phyloP scores from a whole-genome alignment of 2,888 invertebrate genomes.

The Pinctada fucata region DNA sequence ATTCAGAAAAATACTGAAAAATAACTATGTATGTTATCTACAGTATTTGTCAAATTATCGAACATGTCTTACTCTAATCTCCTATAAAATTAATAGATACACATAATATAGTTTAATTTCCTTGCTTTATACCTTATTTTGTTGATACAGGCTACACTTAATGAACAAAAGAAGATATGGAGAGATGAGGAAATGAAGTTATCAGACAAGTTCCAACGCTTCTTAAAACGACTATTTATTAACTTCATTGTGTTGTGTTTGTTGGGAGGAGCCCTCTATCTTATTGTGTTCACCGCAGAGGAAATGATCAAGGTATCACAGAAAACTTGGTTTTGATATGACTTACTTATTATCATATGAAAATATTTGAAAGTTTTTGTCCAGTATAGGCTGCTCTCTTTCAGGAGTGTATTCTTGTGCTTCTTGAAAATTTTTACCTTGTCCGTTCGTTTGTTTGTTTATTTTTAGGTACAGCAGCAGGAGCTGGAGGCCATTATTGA shows the following conservation, averaged over 20 bases:
- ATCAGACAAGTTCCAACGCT: slow-evolving; percentile 82
- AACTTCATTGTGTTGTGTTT: slow-evolving; percentile 85
- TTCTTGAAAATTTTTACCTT: too few species aligned
- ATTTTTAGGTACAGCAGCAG: slow-evolving; percentile 54
- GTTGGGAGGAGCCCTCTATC: slow-evolving; percentile 78
- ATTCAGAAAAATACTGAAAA: too few species aligned
- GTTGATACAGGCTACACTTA: slow-evolving; percentile 57
- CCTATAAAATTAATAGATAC: too few species aligned
- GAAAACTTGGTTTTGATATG: too few species aligned
- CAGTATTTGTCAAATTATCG: too few species aligned
- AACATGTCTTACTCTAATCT: too few species aligned
- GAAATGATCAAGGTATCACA: slow-evolving; percentile 59
- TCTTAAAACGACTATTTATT: slow-evolving; percentile 83
- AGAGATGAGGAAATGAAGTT: slow-evolving; percentile 68
- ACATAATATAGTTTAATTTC: too few species aligned
- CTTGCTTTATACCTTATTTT: background rate
- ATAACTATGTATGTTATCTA: too few species aligned
- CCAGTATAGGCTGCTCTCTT: too few species aligned
- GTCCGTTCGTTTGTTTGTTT: background rate
- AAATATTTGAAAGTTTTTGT: too few species aligned
- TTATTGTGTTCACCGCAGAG: slow-evolving; percentile 74
- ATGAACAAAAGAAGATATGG: slow-evolving; percentile 51
- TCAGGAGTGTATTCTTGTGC: too few species aligned
- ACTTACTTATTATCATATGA: too few species aligned
- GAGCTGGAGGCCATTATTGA: slow-evolving; percentile 58